phyloP scores from a whole-genome alignment of 2,113 vertebrate species.

The Turnix velox region DNA sequence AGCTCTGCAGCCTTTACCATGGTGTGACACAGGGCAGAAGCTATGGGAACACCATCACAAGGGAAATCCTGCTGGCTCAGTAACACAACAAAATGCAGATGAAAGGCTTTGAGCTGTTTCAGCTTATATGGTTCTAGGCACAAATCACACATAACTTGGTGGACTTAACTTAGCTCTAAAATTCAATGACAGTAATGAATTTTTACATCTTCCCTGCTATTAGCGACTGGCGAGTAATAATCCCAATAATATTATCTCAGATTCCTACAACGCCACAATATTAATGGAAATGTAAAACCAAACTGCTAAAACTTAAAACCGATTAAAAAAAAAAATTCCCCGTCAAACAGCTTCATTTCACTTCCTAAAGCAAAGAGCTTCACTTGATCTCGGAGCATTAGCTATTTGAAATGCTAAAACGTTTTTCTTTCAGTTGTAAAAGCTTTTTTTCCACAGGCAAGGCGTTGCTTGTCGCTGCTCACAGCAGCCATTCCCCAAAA shows the following conservation, averaged over 20 bases:
- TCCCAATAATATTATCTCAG: constrained; percentile 16
- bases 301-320: constrained; percentile 46
- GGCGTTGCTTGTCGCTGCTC: constrained; percentile 36
- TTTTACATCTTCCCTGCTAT: constrained; percentile 46
- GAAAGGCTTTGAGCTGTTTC: constrained; percentile 12
- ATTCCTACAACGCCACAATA: constrained; percentile 13
- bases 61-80: background rate
- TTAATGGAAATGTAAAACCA: constrained; percentile 54
- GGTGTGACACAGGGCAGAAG: background rate
- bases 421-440: constrained; percentile 21
- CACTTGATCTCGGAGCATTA: constrained; percentile 42
- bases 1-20: background rate
- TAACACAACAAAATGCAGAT: background rate
- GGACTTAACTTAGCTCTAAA: constrained; percentile 16
- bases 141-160: constrained; percentile 12
- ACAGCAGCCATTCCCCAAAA: background rate
- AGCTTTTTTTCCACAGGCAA: constrained; percentile 27
- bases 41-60: background rate
- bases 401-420: constrained; percentile 55
- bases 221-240: constrained; percentile 38
- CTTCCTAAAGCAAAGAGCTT: constrained; percentile 54
- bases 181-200: constrained; percentile 30
- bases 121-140: background rate
- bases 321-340: constrained; percentile 61
- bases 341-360: constrained; percentile 24